Evolutionary conservation across 2,888 invertebrate genomes (phyloP), one percentile per base, ranked within the genome.

Genomic region (Orchesellides sinensis): DNA sequence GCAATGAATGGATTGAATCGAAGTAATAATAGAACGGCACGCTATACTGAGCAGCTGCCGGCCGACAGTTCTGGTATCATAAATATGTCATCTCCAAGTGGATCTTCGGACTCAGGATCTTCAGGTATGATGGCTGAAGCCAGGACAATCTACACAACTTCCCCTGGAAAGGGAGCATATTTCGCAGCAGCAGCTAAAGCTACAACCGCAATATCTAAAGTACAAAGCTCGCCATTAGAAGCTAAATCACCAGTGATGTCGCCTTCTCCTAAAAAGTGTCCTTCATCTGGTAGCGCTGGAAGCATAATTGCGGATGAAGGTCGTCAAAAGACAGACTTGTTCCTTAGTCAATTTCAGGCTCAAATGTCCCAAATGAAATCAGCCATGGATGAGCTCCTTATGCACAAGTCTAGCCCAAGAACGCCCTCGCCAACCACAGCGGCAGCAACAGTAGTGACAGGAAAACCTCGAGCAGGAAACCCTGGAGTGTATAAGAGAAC

Each of bases 331-430:
- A 84, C 87, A 65, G 86, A 86, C 68, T 25, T 84, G 17, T 86
- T 87, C 68, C 75, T 87, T 23, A 85, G 77, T 70, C 86, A 87
- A 66, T 87, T 88, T 81, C 87, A 87, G 84, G 87, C 83, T 27
- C 88, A 88, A 86, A 87, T 88, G 88, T 84, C 87, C 21, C 87
- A 88, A 86, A 84, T 88, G 85, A 87, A 86, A 52, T 78, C 84
- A 0, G 88, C 87, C 5, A 86, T 88, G 86, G 87, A 88, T 75
- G 87, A 86, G 69, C 66, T 73, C 68, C 65, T 77, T 47, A 73
- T 54, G 69, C 47, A 74, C 72, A 27, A 49, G 47, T 47, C 63
- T 21, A 52, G 23, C 10, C 25, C 69, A 21, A 29, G 19, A 23
- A 12, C 63, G n/a, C 17, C 45, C 17, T 2, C 54, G 68, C 17